A percentile compares a stretch with the other conserved stretches of the same genome.
phyloP scores from a whole-genome alignment of 2,113 vertebrate genomes.

The Pygathrix nemaeus region DNA sequence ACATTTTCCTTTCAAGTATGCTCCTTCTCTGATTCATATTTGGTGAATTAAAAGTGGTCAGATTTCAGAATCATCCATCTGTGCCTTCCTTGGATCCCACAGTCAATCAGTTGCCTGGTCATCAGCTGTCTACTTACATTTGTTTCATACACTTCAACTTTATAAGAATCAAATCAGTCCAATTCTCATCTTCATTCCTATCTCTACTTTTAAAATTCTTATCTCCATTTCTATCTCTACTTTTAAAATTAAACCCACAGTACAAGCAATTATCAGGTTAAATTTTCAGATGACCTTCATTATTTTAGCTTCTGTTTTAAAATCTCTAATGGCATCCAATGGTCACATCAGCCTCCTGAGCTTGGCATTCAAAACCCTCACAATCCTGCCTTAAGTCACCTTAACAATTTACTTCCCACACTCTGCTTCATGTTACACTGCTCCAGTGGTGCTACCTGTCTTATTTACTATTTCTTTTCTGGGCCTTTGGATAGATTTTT shows the following conservation, averaged over 20 bases:
- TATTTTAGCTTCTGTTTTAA: background rate
- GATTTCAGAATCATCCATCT: background rate
- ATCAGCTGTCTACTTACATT: background rate
- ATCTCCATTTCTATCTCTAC: background rate
- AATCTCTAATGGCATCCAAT: background rate
- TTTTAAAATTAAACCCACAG: background rate
- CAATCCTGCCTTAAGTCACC: background rate
- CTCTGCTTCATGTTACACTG: background rate
- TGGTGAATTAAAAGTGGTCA: background rate
- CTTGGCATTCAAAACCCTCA: background rate
- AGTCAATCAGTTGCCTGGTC: background rate
- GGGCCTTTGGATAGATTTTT: background rate
- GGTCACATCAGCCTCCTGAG: background rate
- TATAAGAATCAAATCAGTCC: background rate
- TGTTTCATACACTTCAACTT: background rate
- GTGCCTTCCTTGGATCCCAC: background rate
- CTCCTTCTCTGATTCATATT: background rate
- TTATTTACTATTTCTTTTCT: background rate
- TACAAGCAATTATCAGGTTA: background rate
- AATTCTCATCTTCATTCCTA: background rate
- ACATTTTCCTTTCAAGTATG: background rate
- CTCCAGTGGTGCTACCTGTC: background rate
- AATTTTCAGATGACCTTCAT: background rate
- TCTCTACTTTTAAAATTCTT: too few species aligned
- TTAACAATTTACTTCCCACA: background rate